Conservation (phyloP, 2,113 vertebrate genomes). For the Trachemys scripta region DNA sequence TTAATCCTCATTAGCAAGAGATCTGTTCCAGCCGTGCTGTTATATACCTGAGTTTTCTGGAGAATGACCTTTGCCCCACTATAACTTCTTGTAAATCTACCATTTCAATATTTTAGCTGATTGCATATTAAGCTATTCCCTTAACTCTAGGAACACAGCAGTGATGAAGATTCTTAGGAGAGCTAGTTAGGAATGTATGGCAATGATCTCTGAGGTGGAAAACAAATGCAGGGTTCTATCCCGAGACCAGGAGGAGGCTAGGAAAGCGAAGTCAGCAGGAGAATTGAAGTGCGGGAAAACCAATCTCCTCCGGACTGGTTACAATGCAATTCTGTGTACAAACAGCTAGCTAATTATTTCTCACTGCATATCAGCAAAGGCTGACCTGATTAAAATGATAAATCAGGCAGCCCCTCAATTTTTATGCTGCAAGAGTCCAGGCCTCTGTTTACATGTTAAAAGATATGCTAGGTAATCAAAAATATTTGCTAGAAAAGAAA, state of each 20-base stretch:
- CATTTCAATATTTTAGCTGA: constrained; percentile 16
- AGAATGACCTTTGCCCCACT: background rate
- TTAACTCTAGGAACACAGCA: background rate
- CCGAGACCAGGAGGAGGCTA: constrained; percentile 9
- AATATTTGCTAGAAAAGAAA: constrained; percentile 23
- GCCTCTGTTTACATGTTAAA: constrained; percentile 58
- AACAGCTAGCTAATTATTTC: constrained; percentile 71
- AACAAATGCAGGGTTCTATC: background rate
- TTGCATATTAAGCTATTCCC: background rate
- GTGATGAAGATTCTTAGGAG: background rate
- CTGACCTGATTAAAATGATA: constrained; percentile 76
- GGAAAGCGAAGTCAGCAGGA: constrained; percentile 51
- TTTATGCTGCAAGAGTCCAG: constrained; percentile 38
- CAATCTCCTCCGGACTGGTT: constrained; percentile 7
- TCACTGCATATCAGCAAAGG: constrained; percentile 57
- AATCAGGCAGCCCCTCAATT: constrained; percentile 63
- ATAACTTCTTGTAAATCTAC: background rate
- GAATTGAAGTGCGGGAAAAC: constrained; percentile 47
- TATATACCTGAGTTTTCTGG: background rate
- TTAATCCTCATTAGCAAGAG: background rate
- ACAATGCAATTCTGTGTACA: constrained; percentile 47
- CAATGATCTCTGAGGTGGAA: background rate
- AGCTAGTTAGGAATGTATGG: background rate
- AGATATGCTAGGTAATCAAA: constrained; percentile 51
- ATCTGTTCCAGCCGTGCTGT: background rate